phyloP scores from a whole-genome alignment of 2,888 invertebrate genomes.

The Dichetophora obliterata region DNA sequence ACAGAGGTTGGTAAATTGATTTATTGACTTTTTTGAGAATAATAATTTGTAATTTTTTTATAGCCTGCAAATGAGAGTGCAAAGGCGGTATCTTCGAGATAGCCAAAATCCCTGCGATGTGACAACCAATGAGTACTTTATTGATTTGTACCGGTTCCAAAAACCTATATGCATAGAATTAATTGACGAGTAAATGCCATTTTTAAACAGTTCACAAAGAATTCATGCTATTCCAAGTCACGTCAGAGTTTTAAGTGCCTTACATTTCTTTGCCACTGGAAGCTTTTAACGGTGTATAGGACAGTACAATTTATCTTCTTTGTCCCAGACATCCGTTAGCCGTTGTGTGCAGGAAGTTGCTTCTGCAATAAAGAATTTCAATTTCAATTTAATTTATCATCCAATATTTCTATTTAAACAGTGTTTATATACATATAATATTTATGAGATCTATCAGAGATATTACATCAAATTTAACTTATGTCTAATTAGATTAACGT shows the following conservation, averaged over 20 bases:
- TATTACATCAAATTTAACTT: too few relatives aligned
- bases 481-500: too few relatives aligned
- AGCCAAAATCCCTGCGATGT: constrained; percentile 10
- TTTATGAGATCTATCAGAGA: too few relatives aligned
- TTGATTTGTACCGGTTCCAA: constrained; percentile 37
- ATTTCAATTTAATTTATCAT: too few relatives aligned
- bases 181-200: constrained; percentile 31
- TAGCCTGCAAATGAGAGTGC: too few relatives aligned
- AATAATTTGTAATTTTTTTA: too few relatives aligned
- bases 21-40: too few relatives aligned
- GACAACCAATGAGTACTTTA: constrained; percentile 33
- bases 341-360: constrained; percentile 36
- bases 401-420: too few relatives aligned
- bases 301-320: constrained; percentile 36
- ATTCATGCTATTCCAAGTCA: constrained; percentile 34
- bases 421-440: too few relatives aligned
- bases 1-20: too few relatives aligned
- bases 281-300: constrained; percentile 39
- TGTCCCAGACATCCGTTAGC: constrained; percentile 41
- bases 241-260: constrained; percentile 9
- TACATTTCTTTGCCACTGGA: constrained; percentile 39
- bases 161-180: constrained; percentile 37
- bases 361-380: constrained; percentile 41
- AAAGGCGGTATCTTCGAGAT: not conserved
- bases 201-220: constrained; percentile 23